phyloP scores from a whole-genome alignment of 2,888 invertebrate species.

The Chalcosyrphus nemorum region DNA sequence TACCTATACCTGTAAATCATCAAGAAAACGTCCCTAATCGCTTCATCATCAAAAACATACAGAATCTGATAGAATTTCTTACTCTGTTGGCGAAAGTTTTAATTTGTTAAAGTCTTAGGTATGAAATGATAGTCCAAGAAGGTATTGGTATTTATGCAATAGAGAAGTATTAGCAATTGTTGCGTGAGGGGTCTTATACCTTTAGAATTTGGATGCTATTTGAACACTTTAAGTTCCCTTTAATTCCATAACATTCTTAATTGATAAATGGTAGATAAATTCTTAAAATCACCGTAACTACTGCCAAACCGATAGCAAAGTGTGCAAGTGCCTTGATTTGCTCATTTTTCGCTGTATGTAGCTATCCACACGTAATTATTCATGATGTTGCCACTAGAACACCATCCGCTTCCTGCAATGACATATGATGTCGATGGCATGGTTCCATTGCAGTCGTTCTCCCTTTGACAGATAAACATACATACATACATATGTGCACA shows the following conservation, averaged over 20 bases:
- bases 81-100: not conserved
- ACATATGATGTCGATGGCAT: no score
- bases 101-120: no score
- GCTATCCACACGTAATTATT: slow-evolving; percentile 26
- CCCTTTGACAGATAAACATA: not conserved
- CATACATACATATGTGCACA: not conserved
- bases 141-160: no score
- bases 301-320: not conserved
- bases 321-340: slow-evolving; percentile 9
- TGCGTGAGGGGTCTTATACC: no score
- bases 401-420: not conserved
- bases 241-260: not conserved
- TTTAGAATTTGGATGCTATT: no score
- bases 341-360: slow-evolving; percentile 9
- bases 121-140: no score
- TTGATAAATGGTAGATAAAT: not conserved
- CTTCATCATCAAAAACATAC: slow-evolving; percentile 10
- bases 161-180: no score
- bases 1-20: slow-evolving; percentile 10
- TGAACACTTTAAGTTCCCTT: not conserved
- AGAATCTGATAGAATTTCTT: not conserved
- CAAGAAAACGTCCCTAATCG: slow-evolving; percentile 4
- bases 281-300: not conserved
- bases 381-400: slow-evolving; percentile 20
- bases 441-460: not conserved